Evolutionary conservation across 1,140 invertebrate genomes (phyloP), one percentile per base, ranked within the genome.

Genomic region (Drosophila sp.): DNA sequence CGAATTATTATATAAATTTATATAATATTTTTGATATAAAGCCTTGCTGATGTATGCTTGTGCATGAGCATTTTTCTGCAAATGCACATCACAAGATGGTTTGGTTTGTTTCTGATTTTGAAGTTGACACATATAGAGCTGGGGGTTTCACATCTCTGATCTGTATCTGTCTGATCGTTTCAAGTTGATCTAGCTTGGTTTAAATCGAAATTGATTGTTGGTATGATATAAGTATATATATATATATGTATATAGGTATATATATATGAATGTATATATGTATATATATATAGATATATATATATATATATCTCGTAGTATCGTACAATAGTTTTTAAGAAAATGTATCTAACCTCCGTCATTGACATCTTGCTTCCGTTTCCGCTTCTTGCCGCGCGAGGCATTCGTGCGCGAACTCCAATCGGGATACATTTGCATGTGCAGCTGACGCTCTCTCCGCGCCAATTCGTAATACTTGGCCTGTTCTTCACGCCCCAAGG

Each of bases 391-490:
- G 94, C 96, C 97, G 94, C 97, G 96, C 94, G 97, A 96, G 94
- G 97, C 96, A 95, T 99, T 99, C 94, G 98, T 96, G 93, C 98
- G 98, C 94, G 96, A 97, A 93, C 97, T 98, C 99, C 99, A 99
- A 94, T 98, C 97, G 92, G 98, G 98, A 95, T 99, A 99, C 93
- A 98, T 95, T 95, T 98, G 97, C 96, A 98, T 97, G 95, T 99
- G 98, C 93, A 98, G 95, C 94, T 99, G 98, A 93, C 98, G 96
- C 94, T 99, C 98, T 93, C 98, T 96, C 92, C 97, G 95, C 89
- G 98, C 98, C 96, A 99, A 96, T 93, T 99, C 98, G 95, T 99
- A 99, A 96, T 99, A 99, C 94, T 99, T 99, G 93, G 97, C 97
- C 94, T 99, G 98, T 94, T 99, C 98, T 93, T 98, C 97, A 94